phyloP scores from a whole-genome alignment of 2,888 invertebrate species.

The Caenorhabditis panamensis region DNA sequence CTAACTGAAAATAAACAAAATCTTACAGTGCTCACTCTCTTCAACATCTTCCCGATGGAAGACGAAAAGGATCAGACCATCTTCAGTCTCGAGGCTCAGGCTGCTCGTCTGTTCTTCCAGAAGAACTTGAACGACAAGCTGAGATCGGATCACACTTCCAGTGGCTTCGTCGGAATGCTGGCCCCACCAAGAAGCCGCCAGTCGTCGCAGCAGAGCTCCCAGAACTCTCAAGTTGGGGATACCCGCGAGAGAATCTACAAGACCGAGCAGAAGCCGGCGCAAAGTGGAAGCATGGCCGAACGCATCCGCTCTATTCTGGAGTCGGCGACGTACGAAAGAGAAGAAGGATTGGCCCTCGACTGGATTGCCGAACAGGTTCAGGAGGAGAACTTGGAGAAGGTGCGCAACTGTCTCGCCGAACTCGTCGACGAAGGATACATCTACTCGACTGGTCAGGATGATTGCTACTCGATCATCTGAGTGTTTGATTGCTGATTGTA shows the following conservation, averaged over 20 bases:
- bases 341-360: constrained; percentile 21
- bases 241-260: constrained; percentile 40
- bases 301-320: constrained; percentile 22
- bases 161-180: constrained; percentile 41
- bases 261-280: neutral
- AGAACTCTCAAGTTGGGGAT: constrained; percentile 1
- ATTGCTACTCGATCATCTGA: too few species aligned
- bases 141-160: constrained; percentile 11
- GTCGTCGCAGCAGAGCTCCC: constrained; percentile 11
- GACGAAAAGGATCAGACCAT: constrained; percentile 45
- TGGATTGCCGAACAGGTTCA: constrained; percentile 32
- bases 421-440: constrained; percentile 28
- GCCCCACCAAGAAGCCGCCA: constrained; percentile 47
- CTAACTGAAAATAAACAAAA: too few species aligned
- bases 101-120: constrained; percentile 54
- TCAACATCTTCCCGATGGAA: constrained; percentile 38
- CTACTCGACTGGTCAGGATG: too few species aligned
- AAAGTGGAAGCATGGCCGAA: neutral
- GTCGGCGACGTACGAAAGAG: neutral
- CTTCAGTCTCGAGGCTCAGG: constrained; percentile 47
- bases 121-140: constrained; percentile 51
- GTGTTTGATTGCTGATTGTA: neutral
- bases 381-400: neutral
- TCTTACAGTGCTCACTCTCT: constrained; percentile 53
- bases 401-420: constrained; percentile 9